Conservation (phyloP, 2,888 invertebrate genomes). For the Strigamia transsilvanica region DNA sequence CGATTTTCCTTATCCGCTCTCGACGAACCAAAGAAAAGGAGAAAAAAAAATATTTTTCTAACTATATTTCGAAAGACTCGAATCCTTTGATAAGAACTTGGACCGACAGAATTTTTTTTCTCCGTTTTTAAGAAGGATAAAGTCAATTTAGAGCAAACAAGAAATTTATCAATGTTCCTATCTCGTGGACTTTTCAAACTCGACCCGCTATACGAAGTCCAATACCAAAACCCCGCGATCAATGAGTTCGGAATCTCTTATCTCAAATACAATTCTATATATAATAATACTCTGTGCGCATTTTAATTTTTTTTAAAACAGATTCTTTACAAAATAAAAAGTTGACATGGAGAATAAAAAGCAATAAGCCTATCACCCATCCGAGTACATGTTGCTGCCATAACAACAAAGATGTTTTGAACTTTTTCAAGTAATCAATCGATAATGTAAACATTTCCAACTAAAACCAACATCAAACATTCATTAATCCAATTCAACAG, state of each 20-base stretch:
- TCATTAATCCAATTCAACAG: too few species aligned
- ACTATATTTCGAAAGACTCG: constrained; percentile 20
- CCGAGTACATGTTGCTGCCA: too few species aligned
- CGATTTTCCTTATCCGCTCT: constrained; percentile 24
- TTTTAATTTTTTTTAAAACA: not conserved
- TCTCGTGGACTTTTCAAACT: not conserved
- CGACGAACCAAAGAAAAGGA: not conserved
- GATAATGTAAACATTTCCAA: too few species aligned
- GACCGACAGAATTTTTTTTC: constrained; percentile 32
- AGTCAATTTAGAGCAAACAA: constrained; percentile 46
- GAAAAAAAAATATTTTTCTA: not conserved
- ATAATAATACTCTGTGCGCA: too few species aligned
- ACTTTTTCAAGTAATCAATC: too few species aligned
- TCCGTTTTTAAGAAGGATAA: constrained; percentile 9
- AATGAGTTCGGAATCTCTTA: not conserved
- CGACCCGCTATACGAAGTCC: not conserved
- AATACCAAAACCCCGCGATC: not conserved
- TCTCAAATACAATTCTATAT: too few species aligned
- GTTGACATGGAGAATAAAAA: too few species aligned
- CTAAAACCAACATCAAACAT: too few species aligned
- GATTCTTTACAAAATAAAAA: not conserved
- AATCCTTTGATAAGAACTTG: constrained; percentile 43
- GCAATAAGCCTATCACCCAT: too few species aligned
- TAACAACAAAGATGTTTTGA: not conserved
- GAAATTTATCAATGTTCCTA: constrained; percentile 46